Percentiles rank a stretch among this genome's conserved stretches.
Conservation (phyloP, 1,140 invertebrate species). For the Formica exsecta region DNA sequence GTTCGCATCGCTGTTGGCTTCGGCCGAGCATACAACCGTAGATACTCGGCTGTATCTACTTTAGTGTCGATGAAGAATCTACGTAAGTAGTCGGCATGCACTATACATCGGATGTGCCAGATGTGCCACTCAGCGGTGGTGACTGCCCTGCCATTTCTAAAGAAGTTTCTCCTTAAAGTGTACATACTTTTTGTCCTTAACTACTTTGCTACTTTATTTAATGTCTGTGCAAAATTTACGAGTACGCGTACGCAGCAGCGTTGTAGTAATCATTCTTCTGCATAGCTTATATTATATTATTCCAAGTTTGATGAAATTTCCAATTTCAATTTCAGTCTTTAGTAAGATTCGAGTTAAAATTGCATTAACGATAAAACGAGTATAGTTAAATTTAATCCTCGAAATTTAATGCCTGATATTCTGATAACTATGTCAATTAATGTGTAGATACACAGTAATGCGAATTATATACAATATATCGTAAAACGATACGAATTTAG, state of each 20-base stretch:
- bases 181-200: conserved; percentile 34
- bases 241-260: background rate
- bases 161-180: conserved; percentile 44
- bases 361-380: background rate
- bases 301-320: conserved; percentile 39
- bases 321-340: background rate
- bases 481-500: background rate
- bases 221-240: conserved; percentile 56
- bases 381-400: background rate
- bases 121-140: conserved; percentile 16
- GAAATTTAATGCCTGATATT: no score
- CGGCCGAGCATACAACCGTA: background rate
- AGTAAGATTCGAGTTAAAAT: background rate
- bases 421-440: conserved; percentile 4
- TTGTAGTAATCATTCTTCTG: background rate
- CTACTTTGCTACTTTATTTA: conserved; percentile 39
- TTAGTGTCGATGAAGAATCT: conserved; percentile 28
- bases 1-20: conserved; percentile 46
- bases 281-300: conserved; percentile 23
- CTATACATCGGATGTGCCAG: conserved; percentile 31
- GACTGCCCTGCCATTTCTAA: conserved; percentile 32
- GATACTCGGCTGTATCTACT: conserved; percentile 34
- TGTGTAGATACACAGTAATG: background rate
- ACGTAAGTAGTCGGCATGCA: conserved; percentile 31
- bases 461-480: background rate